Conservation (phyloP, 2,888 invertebrate species). For the Tipula unca region DNA sequence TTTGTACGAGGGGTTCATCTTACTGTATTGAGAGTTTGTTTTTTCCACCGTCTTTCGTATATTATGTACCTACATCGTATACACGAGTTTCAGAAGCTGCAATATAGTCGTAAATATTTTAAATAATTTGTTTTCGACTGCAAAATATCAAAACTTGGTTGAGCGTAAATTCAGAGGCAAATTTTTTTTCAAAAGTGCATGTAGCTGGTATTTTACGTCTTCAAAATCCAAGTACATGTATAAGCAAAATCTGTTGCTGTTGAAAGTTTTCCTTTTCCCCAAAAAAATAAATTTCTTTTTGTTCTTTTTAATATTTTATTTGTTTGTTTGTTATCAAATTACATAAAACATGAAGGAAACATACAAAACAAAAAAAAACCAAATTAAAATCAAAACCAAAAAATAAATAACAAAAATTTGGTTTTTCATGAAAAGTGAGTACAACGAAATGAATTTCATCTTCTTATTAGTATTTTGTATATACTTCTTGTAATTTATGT, state of each 20-base stretch:
- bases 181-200: background rate
- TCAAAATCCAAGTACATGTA: background rate
- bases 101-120: background rate
- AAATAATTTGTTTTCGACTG: background rate
- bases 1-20: background rate
- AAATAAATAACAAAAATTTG: background rate
- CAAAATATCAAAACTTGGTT: background rate
- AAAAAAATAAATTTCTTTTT: background rate
- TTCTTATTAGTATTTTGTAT: too few species aligned
- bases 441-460: background rate
- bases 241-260: background rate
- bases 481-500: too few species aligned
- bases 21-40: background rate
- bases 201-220: background rate
- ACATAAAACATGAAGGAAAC: background rate
- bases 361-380: background rate
- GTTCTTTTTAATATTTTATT: background rate
- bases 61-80: too few species aligned
- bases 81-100: background rate
- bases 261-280: background rate
- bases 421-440: background rate
- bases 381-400: background rate
- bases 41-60: background rate
- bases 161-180: too few species aligned
- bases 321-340: constrained; percentile 8